These are phyloP conservation scores for Ptilorrhoa leucosticta DNA, from an alignment of 2,113 vertebrate genomes.

Conservation along the genomic window DNA sequence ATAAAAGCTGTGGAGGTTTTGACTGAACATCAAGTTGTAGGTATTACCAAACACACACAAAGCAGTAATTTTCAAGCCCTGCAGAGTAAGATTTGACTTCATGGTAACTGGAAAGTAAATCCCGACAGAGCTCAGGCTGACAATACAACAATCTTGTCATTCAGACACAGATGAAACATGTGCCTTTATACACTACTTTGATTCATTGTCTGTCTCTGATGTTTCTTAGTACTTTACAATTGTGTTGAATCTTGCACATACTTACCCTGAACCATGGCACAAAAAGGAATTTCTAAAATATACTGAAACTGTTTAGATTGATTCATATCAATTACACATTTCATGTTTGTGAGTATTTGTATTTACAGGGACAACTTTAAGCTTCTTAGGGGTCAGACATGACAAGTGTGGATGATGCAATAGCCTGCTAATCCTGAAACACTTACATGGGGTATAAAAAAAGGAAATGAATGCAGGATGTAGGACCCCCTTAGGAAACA, in stretches of 20 bases:
- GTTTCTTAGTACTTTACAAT: neutral
- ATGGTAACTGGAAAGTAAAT: neutral
- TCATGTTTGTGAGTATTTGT: neutral
- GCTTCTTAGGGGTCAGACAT: neutral
- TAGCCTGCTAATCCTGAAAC: neutral
- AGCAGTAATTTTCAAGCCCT: neutral
- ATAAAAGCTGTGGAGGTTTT: fast-evolving
- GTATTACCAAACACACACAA: neutral
- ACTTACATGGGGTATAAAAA: neutral
- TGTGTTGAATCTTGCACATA: neutral
- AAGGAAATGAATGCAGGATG: neutral
- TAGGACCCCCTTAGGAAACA: neutral
- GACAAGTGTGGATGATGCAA: neutral
- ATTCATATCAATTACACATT: neutral
- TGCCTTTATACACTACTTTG: neutral
- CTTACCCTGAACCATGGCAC: neutral
- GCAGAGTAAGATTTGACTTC: neutral
- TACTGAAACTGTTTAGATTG: neutral
- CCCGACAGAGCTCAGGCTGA: neutral
- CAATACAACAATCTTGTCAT: neutral
- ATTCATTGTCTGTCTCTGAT: neutral
- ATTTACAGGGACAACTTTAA: neutral
- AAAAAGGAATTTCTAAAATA: neutral
- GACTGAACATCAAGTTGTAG: neutral
- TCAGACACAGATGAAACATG: neutral